Evolutionary conservation across 2,797 vertebrate genomes (phyloP).

Genomic region (Typhlichthys eigenmanni): DNA sequence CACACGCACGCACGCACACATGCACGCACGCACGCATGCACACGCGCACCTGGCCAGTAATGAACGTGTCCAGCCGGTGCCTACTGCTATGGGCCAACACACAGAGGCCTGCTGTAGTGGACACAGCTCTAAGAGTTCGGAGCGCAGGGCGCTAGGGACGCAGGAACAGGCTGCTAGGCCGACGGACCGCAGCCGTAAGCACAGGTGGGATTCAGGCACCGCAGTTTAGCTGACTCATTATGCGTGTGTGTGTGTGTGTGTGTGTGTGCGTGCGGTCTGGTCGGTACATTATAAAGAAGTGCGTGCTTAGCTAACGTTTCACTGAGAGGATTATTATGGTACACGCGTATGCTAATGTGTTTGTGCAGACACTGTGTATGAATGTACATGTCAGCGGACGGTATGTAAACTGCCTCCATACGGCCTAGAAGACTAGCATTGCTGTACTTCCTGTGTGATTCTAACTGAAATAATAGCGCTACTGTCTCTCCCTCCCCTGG

Average conservation of each 20-base stretch:
- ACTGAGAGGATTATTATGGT: no score
- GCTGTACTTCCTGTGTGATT: neutral
- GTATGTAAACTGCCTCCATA: no score
- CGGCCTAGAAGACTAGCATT: no score
- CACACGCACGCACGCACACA: neutral
- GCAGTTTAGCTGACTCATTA: neutral
- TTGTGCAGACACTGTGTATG: no score
- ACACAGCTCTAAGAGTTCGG: conserved; percentile 31
- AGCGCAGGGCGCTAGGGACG: conserved; percentile 36
- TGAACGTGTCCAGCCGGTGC: conserved; percentile 53
- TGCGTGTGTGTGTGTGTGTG: neutral
- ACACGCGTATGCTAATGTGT: no score
- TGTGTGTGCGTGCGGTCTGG: neutral
- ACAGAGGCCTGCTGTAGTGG: conserved; percentile 40
- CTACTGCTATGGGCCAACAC: conserved; percentile 37
- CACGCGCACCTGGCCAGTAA: conserved; percentile 58
- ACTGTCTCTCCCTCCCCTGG: conserved; percentile 9
- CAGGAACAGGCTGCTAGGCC: conserved; percentile 45
- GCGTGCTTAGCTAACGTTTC: no score
- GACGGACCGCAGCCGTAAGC: conserved; percentile 40
- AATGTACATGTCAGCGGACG: no score
- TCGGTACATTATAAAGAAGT: no score
- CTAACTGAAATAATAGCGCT: no score
- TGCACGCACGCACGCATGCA: neutral
- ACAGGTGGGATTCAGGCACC: conserved; percentile 48